phyloP scores from a whole-genome alignment of 1,140 invertebrate species.

The Geopemphigus sp. region DNA sequence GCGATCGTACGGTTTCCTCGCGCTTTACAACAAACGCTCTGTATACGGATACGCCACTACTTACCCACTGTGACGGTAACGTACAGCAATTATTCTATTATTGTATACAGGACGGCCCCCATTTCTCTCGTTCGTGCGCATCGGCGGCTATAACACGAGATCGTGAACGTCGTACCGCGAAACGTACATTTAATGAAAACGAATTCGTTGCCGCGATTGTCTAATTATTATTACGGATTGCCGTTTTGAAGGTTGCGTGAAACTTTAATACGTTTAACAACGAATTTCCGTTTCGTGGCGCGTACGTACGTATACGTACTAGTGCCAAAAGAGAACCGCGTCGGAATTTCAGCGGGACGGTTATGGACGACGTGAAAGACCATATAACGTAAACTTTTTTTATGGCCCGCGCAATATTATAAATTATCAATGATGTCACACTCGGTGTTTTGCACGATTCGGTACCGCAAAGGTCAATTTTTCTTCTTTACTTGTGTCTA shows the following conservation, averaged over 20 bases:
- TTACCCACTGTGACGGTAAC: background rate
- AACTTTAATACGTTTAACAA: background rate
- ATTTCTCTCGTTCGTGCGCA: background rate
- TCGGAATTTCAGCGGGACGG: background rate
- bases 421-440: conserved; percentile 11
- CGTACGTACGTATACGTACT: too few relatives aligned
- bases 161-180: background rate
- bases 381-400: background rate
- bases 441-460: conserved; percentile 31
- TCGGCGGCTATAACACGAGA: background rate
- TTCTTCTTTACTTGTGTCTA: background rate
- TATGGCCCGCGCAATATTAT: background rate
- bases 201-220: background rate
- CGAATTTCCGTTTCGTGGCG: background rate
- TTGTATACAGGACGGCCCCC: background rate
- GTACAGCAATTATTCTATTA: too few relatives aligned
- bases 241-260: background rate
- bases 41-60: background rate
- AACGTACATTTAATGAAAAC: background rate
- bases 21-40: background rate
- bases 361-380: background rate
- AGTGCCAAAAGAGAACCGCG: background rate
- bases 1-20: background rate
- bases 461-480: conserved; percentile 38
- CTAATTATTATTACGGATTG: background rate